Evolutionary conservation across 1,140 invertebrate species (phyloP).

Genomic region (Mylabris phalerata): DNA sequence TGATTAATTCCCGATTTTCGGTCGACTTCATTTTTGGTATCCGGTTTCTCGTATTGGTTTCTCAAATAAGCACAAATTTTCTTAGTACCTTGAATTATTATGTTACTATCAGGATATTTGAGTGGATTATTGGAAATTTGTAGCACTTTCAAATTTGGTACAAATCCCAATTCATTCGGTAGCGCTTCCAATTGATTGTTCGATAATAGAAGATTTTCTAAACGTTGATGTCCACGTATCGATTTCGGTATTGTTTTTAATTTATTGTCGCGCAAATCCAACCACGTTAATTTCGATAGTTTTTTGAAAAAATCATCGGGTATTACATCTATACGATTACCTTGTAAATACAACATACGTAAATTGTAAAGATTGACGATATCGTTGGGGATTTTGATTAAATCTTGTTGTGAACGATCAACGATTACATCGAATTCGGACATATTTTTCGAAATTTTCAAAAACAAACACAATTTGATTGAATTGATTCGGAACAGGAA

Average conservation of each 20-base stretch:
- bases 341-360: slow-evolving; percentile 41
- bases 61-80: slow-evolving; percentile 28
- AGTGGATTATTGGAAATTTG: slow-evolving; percentile 39
- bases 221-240: slow-evolving; percentile 36
- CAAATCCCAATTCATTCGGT: slow-evolving; percentile 35
- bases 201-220: slow-evolving; percentile 39
- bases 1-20: neutral
- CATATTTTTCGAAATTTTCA: slow-evolving; percentile 20
- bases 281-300: slow-evolving; percentile 38
- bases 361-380: slow-evolving; percentile 32
- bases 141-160: slow-evolving; percentile 35
- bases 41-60: slow-evolving; percentile 23
- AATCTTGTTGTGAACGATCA: slow-evolving; percentile 30
- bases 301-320: slow-evolving; percentile 38
- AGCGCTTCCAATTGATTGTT: slow-evolving; percentile 35
- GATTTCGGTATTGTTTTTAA: slow-evolving; percentile 33
- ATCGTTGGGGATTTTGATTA: slow-evolving; percentile 27
- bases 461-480: neutral
- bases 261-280: slow-evolving; percentile 41
- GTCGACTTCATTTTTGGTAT: neutral
- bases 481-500: neutral
- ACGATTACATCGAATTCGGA: slow-evolving; percentile 33
- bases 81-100: slow-evolving; percentile 30
- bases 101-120: slow-evolving; percentile 27
- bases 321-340: slow-evolving; percentile 34